Evolutionary conservation across 2,113 vertebrate genomes (phyloP).

Genomic region (Oceanodroma tethys): DNA sequence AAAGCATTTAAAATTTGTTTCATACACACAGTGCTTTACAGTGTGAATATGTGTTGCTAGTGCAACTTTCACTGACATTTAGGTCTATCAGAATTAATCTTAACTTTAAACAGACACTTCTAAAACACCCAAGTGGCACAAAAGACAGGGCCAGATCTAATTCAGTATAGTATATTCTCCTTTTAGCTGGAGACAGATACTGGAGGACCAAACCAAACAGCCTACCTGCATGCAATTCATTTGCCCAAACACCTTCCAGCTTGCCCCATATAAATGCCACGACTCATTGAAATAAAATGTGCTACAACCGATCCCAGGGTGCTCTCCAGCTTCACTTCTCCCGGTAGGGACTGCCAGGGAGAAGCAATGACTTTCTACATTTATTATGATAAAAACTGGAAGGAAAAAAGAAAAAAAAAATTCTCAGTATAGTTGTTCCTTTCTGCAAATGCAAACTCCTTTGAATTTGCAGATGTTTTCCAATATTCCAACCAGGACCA

Average conservation of each 20-base stretch:
- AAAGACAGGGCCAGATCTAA: neutral
- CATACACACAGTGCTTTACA: neutral
- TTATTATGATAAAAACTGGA: neutral
- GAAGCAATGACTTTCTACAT: neutral
- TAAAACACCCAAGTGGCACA: neutral
- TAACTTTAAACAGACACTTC: neutral
- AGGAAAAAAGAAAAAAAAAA: neutral
- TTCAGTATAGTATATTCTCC: neutral
- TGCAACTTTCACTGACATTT: neutral
- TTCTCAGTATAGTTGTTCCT: neutral
- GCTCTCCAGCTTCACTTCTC: neutral
- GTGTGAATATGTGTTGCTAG: neutral
- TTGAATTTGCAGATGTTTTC: neutral
- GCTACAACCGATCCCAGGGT: neutral
- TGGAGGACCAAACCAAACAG: neutral
- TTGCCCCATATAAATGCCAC: neutral
- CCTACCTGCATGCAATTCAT: neutral
- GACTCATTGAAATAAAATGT: neutral
- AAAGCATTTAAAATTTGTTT: neutral
- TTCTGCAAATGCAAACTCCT: neutral
- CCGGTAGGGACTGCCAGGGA: neutral
- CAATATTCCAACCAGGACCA: neutral
- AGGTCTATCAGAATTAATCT: neutral
- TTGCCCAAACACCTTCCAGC: neutral
- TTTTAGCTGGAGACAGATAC: neutral